Conservation (phyloP, 2,888 invertebrate genomes). For the Helicoverpa assulta region DNA sequence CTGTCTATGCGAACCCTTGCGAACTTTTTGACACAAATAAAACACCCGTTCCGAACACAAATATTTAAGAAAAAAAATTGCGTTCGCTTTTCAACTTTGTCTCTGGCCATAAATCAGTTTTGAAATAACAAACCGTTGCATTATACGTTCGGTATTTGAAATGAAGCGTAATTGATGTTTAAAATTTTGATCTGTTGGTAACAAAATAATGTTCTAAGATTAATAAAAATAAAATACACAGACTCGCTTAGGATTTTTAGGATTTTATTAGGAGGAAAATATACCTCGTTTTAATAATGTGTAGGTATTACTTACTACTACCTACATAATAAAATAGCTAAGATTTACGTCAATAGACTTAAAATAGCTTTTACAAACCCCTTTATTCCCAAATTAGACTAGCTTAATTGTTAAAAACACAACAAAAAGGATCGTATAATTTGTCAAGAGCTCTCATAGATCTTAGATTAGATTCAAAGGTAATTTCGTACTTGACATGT, state of each 20-base stretch:
- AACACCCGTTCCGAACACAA: conserved; percentile 88
- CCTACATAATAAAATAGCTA: too few species aligned
- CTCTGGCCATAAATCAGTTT: conserved; percentile 87
- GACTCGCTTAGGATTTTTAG: neutral
- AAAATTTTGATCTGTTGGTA: conserved; percentile 32
- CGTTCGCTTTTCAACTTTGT: conserved; percentile 83
- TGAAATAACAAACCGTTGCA: conserved; percentile 82
- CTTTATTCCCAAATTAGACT: conserved; percentile 18
- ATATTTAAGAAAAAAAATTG: conserved; percentile 85
- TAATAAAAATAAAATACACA: neutral
- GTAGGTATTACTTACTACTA: too few species aligned
- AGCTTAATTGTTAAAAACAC: conserved; percentile 22
- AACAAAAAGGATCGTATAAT: conserved; percentile 56
- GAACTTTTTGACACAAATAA: conserved; percentile 87
- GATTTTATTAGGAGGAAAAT: too few species aligned
- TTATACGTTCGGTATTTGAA: conserved; percentile 83
- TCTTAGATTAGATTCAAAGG: conserved; percentile 80
- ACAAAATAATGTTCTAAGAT: neutral
- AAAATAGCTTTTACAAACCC: neutral
- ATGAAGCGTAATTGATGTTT: conserved; percentile 80
- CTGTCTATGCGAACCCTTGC: conserved; percentile 86
- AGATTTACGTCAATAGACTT: neutral
- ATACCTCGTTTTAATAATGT: too few species aligned
- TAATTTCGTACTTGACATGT: conserved; percentile 82
- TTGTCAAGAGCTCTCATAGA: conserved; percentile 70